Conservation (phyloP, 2,797 vertebrate genomes). For the Protonibea diacanthus region DNA sequence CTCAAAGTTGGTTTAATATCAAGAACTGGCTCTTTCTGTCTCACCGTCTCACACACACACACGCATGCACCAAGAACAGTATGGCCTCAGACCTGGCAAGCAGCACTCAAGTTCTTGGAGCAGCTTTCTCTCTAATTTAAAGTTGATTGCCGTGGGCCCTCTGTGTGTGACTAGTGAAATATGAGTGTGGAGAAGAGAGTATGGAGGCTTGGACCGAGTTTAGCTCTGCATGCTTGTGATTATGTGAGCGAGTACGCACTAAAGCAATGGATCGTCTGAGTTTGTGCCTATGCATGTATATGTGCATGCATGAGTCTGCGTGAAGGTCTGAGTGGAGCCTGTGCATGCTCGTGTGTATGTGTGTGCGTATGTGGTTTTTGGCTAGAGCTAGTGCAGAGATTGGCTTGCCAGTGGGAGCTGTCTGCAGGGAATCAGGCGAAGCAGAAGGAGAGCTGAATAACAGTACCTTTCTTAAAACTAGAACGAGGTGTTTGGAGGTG, state of each 20-base stretch:
- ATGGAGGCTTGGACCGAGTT: conserved; percentile 68
- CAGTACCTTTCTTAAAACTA: conserved; percentile 51
- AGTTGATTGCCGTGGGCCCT: conserved; percentile 80
- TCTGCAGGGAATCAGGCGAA: conserved; percentile 70
- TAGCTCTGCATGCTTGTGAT: conserved; percentile 54
- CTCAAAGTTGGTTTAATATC: conserved; percentile 79
- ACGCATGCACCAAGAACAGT: conserved; percentile 53
- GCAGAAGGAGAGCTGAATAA: conserved; percentile 60
- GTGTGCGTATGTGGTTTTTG: conserved; percentile 72
- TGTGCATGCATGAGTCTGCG: conserved; percentile 41
- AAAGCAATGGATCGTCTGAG: conserved; percentile 29
- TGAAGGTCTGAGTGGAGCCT: conserved; percentile 60
- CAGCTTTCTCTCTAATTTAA: conserved; percentile 81
- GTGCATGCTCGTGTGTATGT: conserved; percentile 37
- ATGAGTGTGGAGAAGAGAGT: conserved; percentile 72
- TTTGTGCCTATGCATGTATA: conserved; percentile 42
- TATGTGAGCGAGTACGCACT: conserved; percentile 43
- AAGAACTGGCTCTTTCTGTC: conserved; percentile 67
- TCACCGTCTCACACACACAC: conserved; percentile 33
- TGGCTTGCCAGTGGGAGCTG: conserved; percentile 60
- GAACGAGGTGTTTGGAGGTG: conserved; percentile 47
- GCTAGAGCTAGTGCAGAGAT: conserved; percentile 50
- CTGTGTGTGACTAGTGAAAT: conserved; percentile 78
- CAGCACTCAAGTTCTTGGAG: conserved; percentile 71
- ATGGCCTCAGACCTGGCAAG: conserved; percentile 78